Conservation (phyloP, 2,113 vertebrate species). For the Tylochromis polylepis region DNA sequence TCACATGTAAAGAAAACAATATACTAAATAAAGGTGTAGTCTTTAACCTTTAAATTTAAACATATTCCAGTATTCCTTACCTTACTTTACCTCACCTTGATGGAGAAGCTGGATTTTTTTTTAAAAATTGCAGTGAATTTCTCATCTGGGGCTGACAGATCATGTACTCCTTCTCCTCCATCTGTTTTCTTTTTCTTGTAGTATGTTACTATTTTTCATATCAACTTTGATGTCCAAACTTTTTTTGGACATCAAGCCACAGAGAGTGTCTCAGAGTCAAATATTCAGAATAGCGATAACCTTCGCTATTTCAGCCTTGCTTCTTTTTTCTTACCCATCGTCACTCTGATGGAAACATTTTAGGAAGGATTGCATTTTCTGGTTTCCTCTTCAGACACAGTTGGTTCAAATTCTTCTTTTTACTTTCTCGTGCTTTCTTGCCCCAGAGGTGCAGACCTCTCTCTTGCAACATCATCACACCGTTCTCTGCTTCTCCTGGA, state of each 20-base stretch:
- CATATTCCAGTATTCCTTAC: not conserved
- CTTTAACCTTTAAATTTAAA: too few relatives aligned
- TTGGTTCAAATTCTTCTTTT: not conserved
- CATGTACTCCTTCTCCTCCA: too few relatives aligned
- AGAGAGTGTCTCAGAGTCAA: too few relatives aligned
- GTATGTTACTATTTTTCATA: not conserved
- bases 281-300: not conserved
- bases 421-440: not conserved
- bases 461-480: too few relatives aligned
- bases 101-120: not conserved
- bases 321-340: too few relatives aligned
- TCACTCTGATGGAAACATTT: not conserved
- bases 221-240: not conserved
- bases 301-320: not conserved
- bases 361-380: not conserved
- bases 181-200: not conserved
- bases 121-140: not conserved
- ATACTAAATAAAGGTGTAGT: not conserved
- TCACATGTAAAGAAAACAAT: not conserved
- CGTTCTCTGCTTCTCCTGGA: too few relatives aligned
- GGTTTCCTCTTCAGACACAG: not conserved
- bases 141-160: not conserved
- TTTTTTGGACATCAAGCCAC: too few relatives aligned
- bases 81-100: not conserved
- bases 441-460: too few relatives aligned